Evolutionary conservation across 2,113 vertebrate genomes (phyloP), one percentile per base, ranked within the genome.

Genomic region (Saguinus midas): DNA sequence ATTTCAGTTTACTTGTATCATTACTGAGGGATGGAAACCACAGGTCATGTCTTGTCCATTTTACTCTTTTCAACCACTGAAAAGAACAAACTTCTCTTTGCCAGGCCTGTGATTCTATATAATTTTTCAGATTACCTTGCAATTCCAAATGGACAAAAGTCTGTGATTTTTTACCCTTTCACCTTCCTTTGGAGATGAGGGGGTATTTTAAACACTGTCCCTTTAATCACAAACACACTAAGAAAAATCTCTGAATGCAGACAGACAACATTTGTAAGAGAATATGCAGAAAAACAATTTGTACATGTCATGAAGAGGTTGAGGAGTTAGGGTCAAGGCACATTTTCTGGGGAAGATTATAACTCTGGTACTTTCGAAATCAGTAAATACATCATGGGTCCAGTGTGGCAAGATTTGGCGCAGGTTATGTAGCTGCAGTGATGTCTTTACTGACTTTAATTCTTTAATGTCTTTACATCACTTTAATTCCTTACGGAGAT

Each of bases 61-160:
- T 52, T 81, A 52, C 72, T 82, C 40, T 80, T 57, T 83, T 89
- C 93, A 73, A 29, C 70, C 70, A 92, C 87, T 5, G 11, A 91
- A 68, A 75, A 87, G 32, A 94, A 66, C 61, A 85, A n/a, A 57
- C 92, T 89, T 91, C 90, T 40, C 40, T 64, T 79, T 40, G 37
- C 43, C 16, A 66, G 72, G 48, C 37, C 35, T 94, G 45, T 4
- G 18, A 75, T 52, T 64, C 84, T 87, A 90, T 48, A 75, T 10
- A 83, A 80, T 86, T 91, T 97, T 48, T 76, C 72, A 91, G 45
- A 72, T 81, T 73, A 52, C 37, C 52, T 80, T 20, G 13, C 32
- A 43, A 40, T 88, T 92, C 61, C 91, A 83, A 94, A 81, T 8
- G 50, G 90, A 87, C 89, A 95, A 7, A 81, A 17, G 23, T 25